These are phyloP conservation scores for Apodemia zela DNA, from an alignment of 2,888 invertebrate species.

Conservation along the genomic window DNA sequence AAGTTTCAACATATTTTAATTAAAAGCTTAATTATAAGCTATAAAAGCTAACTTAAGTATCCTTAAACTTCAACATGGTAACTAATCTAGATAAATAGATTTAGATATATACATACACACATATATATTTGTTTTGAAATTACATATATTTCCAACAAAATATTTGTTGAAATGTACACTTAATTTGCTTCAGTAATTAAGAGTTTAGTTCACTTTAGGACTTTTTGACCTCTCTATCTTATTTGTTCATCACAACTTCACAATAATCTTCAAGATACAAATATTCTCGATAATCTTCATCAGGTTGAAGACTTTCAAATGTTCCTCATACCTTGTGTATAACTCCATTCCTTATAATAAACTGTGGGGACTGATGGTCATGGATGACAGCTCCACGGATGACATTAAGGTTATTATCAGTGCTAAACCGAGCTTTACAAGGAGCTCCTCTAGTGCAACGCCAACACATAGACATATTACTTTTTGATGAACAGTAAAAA, in stretches of 20 bases:
- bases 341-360: slow-evolving; percentile 36
- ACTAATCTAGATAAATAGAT: too few species aligned
- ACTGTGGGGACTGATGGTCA: slow-evolving; percentile 49
- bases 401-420: slow-evolving; percentile 9
- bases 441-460: slow-evolving; percentile 29
- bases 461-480: slow-evolving; percentile 28
- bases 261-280: background rate
- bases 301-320: background rate
- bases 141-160: background rate
- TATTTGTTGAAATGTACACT: background rate
- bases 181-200: background rate
- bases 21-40: too few species aligned
- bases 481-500: slow-evolving; percentile 27
- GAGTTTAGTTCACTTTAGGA: background rate
- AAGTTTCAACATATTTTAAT: too few species aligned
- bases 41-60: too few species aligned
- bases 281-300: background rate
- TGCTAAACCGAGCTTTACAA: slow-evolving; percentile 31
- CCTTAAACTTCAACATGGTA: too few species aligned
- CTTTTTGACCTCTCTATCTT: background rate
- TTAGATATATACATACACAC: too few species aligned
- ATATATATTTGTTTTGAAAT: too few species aligned
- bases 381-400: slow-evolving; percentile 38
- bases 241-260: background rate
- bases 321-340: slow-evolving; percentile 33